Percentiles rank a stretch among this genome's conserved stretches.
These are phyloP conservation scores for Cephus pygmeus DNA, from an alignment of 2,888 invertebrate species.

Conservation along the genomic window DNA sequence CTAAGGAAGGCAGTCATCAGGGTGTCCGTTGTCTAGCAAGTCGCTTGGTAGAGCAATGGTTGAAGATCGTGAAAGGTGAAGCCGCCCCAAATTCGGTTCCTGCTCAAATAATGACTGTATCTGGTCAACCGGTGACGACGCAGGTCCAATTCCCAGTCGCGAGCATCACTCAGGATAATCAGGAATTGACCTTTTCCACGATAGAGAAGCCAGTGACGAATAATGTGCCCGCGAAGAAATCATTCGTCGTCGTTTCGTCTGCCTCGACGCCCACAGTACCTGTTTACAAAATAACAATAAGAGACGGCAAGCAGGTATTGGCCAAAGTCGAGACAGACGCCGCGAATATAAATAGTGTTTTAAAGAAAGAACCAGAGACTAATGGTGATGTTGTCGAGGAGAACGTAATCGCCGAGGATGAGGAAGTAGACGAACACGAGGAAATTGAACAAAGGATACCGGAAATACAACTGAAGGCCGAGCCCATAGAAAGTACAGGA, in stretches of 20 bases:
- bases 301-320: conserved; percentile 79
- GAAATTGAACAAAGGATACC: conserved; percentile 1
- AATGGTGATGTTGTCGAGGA: conserved; percentile 43
- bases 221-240: conserved; percentile 34
- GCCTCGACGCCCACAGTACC: conserved; percentile 43
- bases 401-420: conserved; percentile 41
- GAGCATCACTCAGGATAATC: background rate
- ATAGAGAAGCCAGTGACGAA: conserved; percentile 19
- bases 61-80: conserved; percentile 87
- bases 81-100: conserved; percentile 66
- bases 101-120: conserved; percentile 65
- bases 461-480: conserved; percentile 12
- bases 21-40: conserved; percentile 82
- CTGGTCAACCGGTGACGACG: conserved; percentile 50
- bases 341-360: conserved; percentile 51
- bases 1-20: conserved; percentile 83
- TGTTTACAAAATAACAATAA: conserved; percentile 75
- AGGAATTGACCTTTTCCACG: background rate
- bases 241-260: conserved; percentile 48
- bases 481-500: conserved; percentile 18
- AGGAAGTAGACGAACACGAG: conserved; percentile 43
- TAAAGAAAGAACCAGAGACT: conserved; percentile 44
- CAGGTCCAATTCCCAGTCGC: background rate
- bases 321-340: conserved; percentile 69
- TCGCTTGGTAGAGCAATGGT: conserved; percentile 89